Evolutionary conservation across 2,797 vertebrate species (phyloP).

Genomic region (Gallinago nigripennis): DNA sequence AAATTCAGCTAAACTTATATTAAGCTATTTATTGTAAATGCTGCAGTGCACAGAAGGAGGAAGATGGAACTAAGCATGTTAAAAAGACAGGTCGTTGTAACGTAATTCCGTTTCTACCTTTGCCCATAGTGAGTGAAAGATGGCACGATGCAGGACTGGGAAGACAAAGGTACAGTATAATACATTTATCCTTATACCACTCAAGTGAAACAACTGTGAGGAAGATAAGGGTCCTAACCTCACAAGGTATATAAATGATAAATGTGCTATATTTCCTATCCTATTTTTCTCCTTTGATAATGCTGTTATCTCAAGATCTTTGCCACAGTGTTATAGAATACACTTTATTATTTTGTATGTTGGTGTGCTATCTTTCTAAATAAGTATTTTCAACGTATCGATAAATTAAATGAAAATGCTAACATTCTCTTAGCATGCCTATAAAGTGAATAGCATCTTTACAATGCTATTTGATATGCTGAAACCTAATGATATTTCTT

Average conservation of each 20-base stretch:
- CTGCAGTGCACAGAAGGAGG: neutral
- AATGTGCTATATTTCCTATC: slow-evolving; percentile 27
- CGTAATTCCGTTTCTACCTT: slow-evolving; percentile 5
- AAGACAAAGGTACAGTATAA: neutral
- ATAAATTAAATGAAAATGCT: slow-evolving; percentile 16
- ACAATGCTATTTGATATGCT: neutral
- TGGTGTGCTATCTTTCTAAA: slow-evolving; percentile 24
- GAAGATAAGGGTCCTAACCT: slow-evolving; percentile 50
- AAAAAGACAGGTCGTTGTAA: neutral
- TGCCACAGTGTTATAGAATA: neutral
- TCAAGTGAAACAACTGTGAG: slow-evolving; percentile 44
- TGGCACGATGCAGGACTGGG: neutral
- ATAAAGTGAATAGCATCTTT: slow-evolving; percentile 14
- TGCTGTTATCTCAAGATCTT: slow-evolving; percentile 9
- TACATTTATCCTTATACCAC: slow-evolving; percentile 46
- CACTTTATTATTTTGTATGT: neutral
- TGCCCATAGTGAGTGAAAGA: neutral
- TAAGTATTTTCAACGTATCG: slow-evolving; percentile 20
- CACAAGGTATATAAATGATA: slow-evolving; percentile 45
- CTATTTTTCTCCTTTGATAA: slow-evolving; percentile 7
- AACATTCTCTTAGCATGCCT: neutral
- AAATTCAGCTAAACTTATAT: neutral
- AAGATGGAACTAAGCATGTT: neutral
- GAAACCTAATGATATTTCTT: slow-evolving; percentile 32
- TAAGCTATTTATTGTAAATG: neutral